Evolutionary conservation across 1,140 invertebrate genomes (phyloP), one percentile per base, ranked within the genome.

Genomic region (Dendrolimus kikuchii): DNA sequence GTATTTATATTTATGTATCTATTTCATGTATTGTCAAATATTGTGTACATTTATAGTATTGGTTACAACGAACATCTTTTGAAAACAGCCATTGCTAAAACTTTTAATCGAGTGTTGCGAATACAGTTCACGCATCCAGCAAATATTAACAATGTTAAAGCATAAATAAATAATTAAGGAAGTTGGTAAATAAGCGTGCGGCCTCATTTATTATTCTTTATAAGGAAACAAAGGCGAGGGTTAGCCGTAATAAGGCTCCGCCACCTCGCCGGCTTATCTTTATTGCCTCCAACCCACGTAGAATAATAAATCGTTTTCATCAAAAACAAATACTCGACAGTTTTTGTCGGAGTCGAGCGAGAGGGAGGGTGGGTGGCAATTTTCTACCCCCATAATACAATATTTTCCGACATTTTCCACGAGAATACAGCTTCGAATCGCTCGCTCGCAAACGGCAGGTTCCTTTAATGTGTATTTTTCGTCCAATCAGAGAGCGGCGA

Each of bases 381-480:
- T 85, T 86, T 85, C 81, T 79, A 82, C 81, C 81, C 80, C 81
- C 77, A 83, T 85, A 86, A 86, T 86, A 86, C 81, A 86, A 86
- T 84, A 85, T 86, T 84, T 83, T 77, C 78, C 81, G 81, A 81
- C 80, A 85, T 86, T 85, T 86, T 85, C 83, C 81, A 83, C 83
- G 78, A 75, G 77, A 86, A 86, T 83, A 84, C 81, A 84, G 80
- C 75, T 79, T 83, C 72, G 80, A 83, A 85, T 85, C 80, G 83
- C 80, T 83, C 78, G 81, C 74, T 81, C 83, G 74, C 66, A 71
- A 74, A 71, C 77, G 68, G 77, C 74, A 79, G 79, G 80, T 81
- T 86, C 76, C 84, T 86, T 87, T 88, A 88, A 88, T 87, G 87
- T 88, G 77, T 87, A 88, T 87, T 88, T 87, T 87, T 87, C 87